Base-by-base conservation (phyloP, 2,888 invertebrate species). In the Leucoma salicis region DNA sequence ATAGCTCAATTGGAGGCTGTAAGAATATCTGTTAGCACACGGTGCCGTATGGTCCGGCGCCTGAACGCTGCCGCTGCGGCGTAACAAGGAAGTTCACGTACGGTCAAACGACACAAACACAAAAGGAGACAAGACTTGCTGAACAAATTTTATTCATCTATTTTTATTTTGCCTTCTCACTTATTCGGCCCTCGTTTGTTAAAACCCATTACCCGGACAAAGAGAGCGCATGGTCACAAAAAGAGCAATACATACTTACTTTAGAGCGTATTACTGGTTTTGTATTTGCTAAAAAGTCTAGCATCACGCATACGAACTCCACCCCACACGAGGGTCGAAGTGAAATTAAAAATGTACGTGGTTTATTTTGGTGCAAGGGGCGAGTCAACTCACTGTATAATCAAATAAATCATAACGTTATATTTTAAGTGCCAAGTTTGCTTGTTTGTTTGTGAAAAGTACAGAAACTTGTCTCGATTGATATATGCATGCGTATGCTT, bases 191-290 rank as follows among this genome's bases (percentile, higher is more conserved):
- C 31, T 13, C 42, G 38, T 53, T 53, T 46, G 39, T 44, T 24
- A 42, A 28, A 27, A 36, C 13, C 34, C 31, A 37, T 39, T 32
- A 46, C 29, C 15, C 38, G 32, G 35, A 39, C 50, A 46, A 46
- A 49, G 37, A 42, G 44, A 34, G 42, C 42, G 53, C 50, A 53
- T 48, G 59, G 51, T 53, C 46, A 40, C 43, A 55, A 48, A 55
- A 63, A 49, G 46, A 52, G 42, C 38, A 48, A 52, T 43, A 54
- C 52, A 52, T 60, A 57, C 49, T 60, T 60, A 57, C 49, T 60
- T 62, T 57, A 54, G 53, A 55, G 51, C 39, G 40, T 55, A 46
- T 38, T 61, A 55, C 53, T 44, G 39, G 49, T 53, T 53, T 44
- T 44, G 46, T 44, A 32, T 43, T 42, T 52, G 53, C 63, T 63